Evolutionary conservation across 2,113 vertebrate genomes (phyloP).

Genomic region (Aythya baeri): DNA sequence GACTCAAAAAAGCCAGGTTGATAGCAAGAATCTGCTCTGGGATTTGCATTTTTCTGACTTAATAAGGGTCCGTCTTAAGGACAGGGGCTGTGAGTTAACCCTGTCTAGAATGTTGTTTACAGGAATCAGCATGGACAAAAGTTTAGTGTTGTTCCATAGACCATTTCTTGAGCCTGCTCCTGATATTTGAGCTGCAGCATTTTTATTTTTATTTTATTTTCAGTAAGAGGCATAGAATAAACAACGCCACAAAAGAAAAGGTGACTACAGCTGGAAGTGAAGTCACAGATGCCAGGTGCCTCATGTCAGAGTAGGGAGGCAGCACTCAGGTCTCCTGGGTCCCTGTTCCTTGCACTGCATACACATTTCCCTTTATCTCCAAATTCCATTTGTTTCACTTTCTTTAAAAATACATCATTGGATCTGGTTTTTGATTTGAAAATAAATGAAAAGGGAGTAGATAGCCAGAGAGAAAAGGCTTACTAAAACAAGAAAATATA

Average conservation of each 20-base stretch:
- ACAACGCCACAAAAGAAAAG: neutral
- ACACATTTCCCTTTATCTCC: neutral
- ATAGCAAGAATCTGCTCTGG: neutral
- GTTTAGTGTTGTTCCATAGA: neutral
- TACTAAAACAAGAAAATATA: conserved; percentile 20
- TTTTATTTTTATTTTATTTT: neutral
- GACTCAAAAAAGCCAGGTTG: neutral
- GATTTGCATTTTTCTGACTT: neutral
- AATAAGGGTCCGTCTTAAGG: neutral
- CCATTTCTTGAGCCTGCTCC: neutral
- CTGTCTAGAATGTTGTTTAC: neutral
- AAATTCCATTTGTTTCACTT: conserved; percentile 33
- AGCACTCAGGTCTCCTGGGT: neutral
- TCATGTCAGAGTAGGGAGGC: neutral
- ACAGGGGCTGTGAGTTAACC: neutral
- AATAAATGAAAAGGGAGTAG: neutral
- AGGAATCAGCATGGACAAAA: neutral
- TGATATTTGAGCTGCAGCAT: neutral
- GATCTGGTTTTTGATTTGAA: neutral
- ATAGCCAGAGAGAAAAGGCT: neutral
- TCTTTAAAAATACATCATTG: neutral
- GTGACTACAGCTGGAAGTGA: neutral
- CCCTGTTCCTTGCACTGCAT: neutral
- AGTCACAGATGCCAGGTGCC: neutral
- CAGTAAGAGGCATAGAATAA: neutral